Percentiles rank a stretch among this genome's conserved stretches.
These are phyloP conservation scores for Etheostoma spectabile DNA, from an alignment of 2,113 vertebrate species.

Conservation along the genomic window DNA sequence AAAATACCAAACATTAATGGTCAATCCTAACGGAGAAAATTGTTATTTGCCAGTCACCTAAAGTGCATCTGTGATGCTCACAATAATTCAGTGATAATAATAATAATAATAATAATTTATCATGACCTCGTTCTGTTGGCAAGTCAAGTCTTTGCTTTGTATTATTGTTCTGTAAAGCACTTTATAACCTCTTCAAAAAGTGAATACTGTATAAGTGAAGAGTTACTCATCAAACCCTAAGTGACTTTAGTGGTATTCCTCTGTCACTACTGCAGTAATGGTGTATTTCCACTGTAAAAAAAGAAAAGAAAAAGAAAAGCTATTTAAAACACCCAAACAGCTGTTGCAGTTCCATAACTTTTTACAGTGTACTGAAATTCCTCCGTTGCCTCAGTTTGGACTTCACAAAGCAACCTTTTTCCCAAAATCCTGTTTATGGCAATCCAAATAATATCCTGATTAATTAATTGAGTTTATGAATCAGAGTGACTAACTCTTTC, in stretches of 20 bases:
- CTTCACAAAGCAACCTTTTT: background rate
- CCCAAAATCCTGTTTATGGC: background rate
- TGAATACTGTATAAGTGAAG: background rate
- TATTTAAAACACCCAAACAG: background rate
- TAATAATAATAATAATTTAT: too few relatives aligned
- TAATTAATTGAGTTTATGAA: background rate
- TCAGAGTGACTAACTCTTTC: conserved; percentile 1
- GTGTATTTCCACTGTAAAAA: background rate
- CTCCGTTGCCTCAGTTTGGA: conserved; percentile 5
- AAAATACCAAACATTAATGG: background rate
- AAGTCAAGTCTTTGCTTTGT: background rate
- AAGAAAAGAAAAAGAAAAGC: background rate
- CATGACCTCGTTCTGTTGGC: background rate
- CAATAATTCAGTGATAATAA: too few relatives aligned
- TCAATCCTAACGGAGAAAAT: background rate
- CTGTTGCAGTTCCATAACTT: background rate
- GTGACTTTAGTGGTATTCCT: background rate
- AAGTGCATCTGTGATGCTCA: background rate
- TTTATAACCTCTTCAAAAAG: background rate
- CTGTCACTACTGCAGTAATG: background rate
- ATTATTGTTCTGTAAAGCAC: background rate
- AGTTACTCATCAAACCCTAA: background rate
- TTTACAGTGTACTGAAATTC: conserved; percentile 16
- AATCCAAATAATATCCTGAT: conserved; percentile 9
- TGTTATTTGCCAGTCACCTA: background rate